Evolutionary conservation across 2,113 vertebrate species (phyloP).

Genomic region (Paramisgurnus dabryanus): DNA sequence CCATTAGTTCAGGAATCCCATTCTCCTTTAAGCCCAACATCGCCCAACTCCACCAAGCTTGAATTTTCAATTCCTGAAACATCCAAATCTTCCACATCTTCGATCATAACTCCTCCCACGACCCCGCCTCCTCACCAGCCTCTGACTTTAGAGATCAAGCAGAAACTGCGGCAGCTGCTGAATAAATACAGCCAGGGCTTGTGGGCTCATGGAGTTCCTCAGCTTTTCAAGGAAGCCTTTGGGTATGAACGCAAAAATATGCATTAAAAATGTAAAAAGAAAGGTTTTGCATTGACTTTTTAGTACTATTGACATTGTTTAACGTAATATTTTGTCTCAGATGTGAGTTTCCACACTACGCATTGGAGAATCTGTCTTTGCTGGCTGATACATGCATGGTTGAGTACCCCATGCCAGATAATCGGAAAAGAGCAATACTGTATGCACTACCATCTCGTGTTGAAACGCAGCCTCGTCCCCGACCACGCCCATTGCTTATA

Average conservation of each 20-base stretch:
- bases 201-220: conserved; percentile 88
- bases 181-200: conserved; percentile 82
- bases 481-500: conserved; percentile 31
- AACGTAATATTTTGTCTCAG: neutral
- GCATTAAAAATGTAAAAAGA: no score
- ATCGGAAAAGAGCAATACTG: conserved; percentile 85
- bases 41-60: neutral
- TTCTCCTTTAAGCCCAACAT: neutral
- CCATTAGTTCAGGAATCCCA: conserved; percentile 2
- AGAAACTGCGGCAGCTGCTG: conserved; percentile 81
- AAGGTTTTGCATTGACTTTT: no score
- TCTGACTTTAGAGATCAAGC: conserved; percentile 70
- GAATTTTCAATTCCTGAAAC: neutral
- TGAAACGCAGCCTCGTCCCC: conserved; percentile 57
- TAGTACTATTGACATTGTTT: neutral
- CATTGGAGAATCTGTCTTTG: conserved; percentile 78
- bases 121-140: conserved; percentile 22
- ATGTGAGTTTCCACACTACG: conserved; percentile 76
- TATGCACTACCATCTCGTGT: conserved; percentile 73
- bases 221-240: conserved; percentile 83
- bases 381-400: conserved; percentile 82
- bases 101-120: conserved; percentile 17
- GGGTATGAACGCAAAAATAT: conserved; percentile 57
- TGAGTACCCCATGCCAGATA: conserved; percentile 78
- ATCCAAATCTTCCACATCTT: neutral